Base-by-base conservation (phyloP, 2,113 vertebrate species). In the Montifringilla adamsi region DNA sequence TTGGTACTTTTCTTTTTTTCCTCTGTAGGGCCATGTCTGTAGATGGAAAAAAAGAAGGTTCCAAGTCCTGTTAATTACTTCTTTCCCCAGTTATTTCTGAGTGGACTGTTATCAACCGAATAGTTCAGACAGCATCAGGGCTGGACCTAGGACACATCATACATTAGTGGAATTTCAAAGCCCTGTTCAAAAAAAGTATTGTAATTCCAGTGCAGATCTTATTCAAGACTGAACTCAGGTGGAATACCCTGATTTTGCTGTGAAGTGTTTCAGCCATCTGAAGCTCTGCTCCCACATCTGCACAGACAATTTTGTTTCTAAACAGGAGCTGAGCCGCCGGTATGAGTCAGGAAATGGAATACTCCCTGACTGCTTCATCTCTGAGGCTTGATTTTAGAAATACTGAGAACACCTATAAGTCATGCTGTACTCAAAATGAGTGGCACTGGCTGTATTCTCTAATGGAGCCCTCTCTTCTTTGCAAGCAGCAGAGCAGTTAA, bases 301-400 rank as follows among this genome's bases (percentile, higher is more conserved):
- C 28, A 52, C 11, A 67, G 10, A 30, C 9, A 8, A 26, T 35
- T 68, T 76, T 69, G 13, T 93, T 21, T 66, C 41, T 80, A 39
- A 49, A 13, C 5, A 58, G 78, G 20, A 76, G 10, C 28, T 77
- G 31, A 53, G 28, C 7, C 4, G 33, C 3, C 3, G 59, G 14
- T 35, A 35, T 50, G 23, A 15, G 33, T 15, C 53, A 43, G 37
- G 63, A 84, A 86, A 87, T 4, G 1, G 24, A 78, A 10, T 67
- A 58, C 67, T 86, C 11, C 20, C 24, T 26, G 15, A 21, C 39
- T 49, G 11, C 35, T 83, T 84, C 2, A 28, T 47, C 12, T 78
- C 27, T 70, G 39, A 86, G 23, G 24, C 16, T 83, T 88, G 28
- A 33, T 35, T 88, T 86, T 73, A 90, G 63, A 80, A 92, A 63